A percentile compares a stretch with the other conserved stretches of the same genome.
These are phyloP conservation scores for Ypsolopha scabrella DNA, from an alignment of 2,888 invertebrate species.

Conservation along the genomic window DNA sequence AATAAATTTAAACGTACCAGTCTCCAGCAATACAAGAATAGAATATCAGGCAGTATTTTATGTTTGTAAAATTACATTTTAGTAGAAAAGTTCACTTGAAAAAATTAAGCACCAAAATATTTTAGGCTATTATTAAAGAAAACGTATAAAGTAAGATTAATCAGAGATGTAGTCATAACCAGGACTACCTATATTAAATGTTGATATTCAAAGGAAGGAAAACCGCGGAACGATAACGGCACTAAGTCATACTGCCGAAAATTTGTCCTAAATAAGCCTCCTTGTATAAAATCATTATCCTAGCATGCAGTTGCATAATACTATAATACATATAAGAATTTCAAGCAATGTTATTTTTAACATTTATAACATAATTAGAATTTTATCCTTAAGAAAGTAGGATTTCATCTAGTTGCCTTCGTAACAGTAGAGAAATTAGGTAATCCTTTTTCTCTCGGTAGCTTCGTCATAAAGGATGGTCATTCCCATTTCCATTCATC, in stretches of 20 bases:
- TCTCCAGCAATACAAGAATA: constrained; percentile 49
- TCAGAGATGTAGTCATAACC: background rate
- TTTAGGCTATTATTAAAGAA: constrained; percentile 37
- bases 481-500: constrained; percentile 40
- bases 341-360: constrained; percentile 70
- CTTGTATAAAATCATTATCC: constrained; percentile 19
- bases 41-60: constrained; percentile 41
- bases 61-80: constrained; percentile 36
- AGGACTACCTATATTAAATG: too few species aligned
- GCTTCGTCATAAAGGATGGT: constrained; percentile 41
- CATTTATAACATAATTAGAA: constrained; percentile 62
- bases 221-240: constrained; percentile 37
- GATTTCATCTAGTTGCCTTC: constrained; percentile 69
- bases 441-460: constrained; percentile 62
- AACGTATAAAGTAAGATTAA: constrained; percentile 11
- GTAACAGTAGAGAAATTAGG: constrained; percentile 65
- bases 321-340: constrained; percentile 31
- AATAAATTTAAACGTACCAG: constrained; percentile 54
- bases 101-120: constrained; percentile 52
- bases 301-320: constrained; percentile 21
- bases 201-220: constrained; percentile 9
- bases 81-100: constrained; percentile 39
- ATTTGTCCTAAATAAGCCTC: constrained; percentile 12
- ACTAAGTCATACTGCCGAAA: constrained; percentile 30
- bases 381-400: constrained; percentile 66